Base-by-base conservation (phyloP, 2,113 vertebrate species). In the Ailurus styani region DNA sequence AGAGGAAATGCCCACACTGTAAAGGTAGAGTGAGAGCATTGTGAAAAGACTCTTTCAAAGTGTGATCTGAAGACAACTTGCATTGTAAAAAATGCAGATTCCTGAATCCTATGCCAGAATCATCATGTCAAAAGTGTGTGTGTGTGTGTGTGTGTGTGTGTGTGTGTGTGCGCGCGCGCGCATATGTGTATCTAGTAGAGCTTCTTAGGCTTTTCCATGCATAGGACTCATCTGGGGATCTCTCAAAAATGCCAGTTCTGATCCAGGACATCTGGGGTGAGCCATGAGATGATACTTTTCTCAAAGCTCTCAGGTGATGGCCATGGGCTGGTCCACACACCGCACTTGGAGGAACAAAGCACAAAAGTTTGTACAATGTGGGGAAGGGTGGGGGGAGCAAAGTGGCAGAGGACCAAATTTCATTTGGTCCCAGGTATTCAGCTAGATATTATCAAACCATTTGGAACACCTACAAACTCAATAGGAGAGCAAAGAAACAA, bases 301-400 rank as follows among this genome's bases (percentile, higher is more conserved):
- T 62, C 55, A 72, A 17, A 60, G 25, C 21, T 62, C 21, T 37
- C 21, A 72, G 21, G 13, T 23, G 15, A 55, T 29, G 37, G 10
- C 40, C 42, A 1, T 14, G 18, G 29, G 34, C 42, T 70, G 12
- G 17, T 1, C 6, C 12, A 66, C 3, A 14, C 23, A 34, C 14
- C 14, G n/a, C 17, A 37, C 34, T 29, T 57, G 27, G 17, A 78
- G 37, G 27, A 54, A 70, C 42, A 45, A n/a, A 10, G 40, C 27
- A 6, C 15, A 37, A 12, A 73, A 64, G 42, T 15, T 1, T 37
- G 17, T 3, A 2, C 3, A 5, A 10, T 23, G 23, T 9, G 27
- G 23, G 57, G 57, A 60, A 60, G 57, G 3, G 23, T n/a, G n/a
- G 23, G 20, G 8, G 23, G 57, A 4, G 23, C 23, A 60, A 60